These are phyloP conservation scores for Lomographa bimaculata DNA, from an alignment of 2,888 invertebrate genomes.

Conservation along the genomic window DNA sequence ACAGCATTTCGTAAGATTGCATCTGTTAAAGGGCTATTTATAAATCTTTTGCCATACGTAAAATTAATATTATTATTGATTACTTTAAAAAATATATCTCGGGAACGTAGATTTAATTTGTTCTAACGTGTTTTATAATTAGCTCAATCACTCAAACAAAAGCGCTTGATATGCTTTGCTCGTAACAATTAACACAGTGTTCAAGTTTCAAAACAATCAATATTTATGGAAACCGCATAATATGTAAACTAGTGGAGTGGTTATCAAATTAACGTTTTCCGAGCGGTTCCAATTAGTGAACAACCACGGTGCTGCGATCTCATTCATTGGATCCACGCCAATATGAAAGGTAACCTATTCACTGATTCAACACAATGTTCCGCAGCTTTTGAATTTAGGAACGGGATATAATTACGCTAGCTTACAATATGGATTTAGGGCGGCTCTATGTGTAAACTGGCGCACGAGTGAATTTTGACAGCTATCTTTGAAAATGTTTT, in stretches of 20 bases:
- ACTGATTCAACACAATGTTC: constrained; percentile 27
- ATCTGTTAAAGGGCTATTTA: too few species aligned
- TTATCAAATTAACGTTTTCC: constrained; percentile 58
- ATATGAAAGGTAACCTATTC: constrained; percentile 36
- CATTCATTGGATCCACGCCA: constrained; percentile 45
- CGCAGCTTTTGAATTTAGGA: constrained; percentile 21
- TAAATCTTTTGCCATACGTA: too few species aligned
- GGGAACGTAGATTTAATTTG: too few species aligned
- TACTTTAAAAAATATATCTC: too few species aligned
- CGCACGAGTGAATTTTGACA: too few species aligned
- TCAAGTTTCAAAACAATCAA: constrained; percentile 13
- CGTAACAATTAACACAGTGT: too few species aligned
- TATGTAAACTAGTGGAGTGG: constrained; percentile 40
- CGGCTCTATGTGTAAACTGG: constrained; percentile 6
- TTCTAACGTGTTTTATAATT: too few species aligned
- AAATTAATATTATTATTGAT: too few species aligned
- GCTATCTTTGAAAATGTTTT: too few species aligned
- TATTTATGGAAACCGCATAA: constrained; percentile 37
- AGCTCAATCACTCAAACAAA: too few species aligned
- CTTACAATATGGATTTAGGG: constrained; percentile 19
- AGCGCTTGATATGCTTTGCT: too few species aligned
- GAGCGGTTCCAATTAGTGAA: constrained; percentile 52
- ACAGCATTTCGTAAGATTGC: too few species aligned
- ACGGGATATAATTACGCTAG: constrained; percentile 26
- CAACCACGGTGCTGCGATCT: constrained; percentile 42